Conservation (phyloP, 1,140 invertebrate species). For the Nasonia giraulti region DNA sequence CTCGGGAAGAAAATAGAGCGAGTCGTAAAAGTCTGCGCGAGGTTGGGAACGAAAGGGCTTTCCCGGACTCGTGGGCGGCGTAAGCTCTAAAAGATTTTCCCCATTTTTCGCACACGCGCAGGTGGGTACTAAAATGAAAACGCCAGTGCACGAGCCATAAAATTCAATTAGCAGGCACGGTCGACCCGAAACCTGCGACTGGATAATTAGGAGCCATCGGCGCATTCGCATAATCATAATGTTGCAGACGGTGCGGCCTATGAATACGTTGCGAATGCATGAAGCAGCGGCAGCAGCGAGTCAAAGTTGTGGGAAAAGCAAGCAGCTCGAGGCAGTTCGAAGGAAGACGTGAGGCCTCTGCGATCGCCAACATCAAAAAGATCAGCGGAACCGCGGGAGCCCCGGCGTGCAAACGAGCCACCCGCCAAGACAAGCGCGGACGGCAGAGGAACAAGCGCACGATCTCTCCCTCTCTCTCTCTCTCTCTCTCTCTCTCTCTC, state of each 20-base stretch:
- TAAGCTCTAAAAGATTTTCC: constrained; percentile 14
- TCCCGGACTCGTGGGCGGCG: not conserved
- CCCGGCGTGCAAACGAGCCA: constrained; percentile 30
- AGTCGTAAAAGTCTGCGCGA: not conserved
- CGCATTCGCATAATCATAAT: not conserved
- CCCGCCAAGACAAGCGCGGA: not conserved
- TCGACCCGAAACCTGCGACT: no score
- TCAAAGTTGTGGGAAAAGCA: not conserved
- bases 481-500: no score
- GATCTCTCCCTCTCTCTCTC: not conserved
- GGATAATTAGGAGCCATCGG: not conserved
- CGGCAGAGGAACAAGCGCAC: no score
- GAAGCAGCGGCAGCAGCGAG: not conserved
- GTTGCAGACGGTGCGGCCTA: not conserved
- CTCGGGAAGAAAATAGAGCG: not conserved
- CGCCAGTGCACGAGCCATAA: no score
- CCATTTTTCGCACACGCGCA: not conserved
- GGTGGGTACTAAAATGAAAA: not conserved
- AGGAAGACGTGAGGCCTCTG: not conserved
- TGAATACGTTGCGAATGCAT: not conserved
- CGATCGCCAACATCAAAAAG: constrained; percentile 34
- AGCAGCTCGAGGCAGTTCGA: not conserved
- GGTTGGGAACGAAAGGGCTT: not conserved
- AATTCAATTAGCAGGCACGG: no score
- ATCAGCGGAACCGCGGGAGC: constrained; percentile 32